These are phyloP conservation scores for Pheosia gnoma DNA, from an alignment of 2,888 invertebrate genomes.

Conservation along the genomic window DNA sequence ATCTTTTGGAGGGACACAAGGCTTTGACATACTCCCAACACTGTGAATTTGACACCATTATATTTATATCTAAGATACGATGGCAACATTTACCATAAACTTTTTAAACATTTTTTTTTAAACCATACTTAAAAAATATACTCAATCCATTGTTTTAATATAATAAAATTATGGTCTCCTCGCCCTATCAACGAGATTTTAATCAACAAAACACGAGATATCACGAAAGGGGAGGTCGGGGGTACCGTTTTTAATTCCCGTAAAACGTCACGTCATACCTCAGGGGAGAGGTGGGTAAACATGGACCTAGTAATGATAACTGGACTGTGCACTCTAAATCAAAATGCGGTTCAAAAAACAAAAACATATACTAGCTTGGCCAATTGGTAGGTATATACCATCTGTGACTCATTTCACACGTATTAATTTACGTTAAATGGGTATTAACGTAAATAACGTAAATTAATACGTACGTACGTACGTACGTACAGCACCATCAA, in stretches of 20 bases:
- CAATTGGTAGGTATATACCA: too few species aligned
- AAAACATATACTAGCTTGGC: background rate
- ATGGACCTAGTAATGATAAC: background rate
- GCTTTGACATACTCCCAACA: too few species aligned
- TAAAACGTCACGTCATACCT: constrained; percentile 71
- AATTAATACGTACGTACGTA: too few species aligned
- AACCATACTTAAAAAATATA: background rate
- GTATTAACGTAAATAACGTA: too few species aligned
- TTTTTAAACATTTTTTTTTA: too few species aligned
- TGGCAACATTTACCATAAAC: too few species aligned
- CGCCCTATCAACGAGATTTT: constrained; percentile 40
- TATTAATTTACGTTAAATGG: too few species aligned
- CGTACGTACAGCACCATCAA: too few species aligned
- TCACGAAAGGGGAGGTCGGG: constrained; percentile 49
- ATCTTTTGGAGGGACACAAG: too few species aligned
- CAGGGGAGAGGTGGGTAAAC: constrained; percentile 65
- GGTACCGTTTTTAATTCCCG: constrained; percentile 70
- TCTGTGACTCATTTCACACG: too few species aligned
- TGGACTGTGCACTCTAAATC: background rate
- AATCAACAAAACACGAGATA: constrained; percentile 49
- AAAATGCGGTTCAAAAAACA: background rate
- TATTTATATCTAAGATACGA: too few species aligned
- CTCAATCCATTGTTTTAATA: constrained; percentile 2
- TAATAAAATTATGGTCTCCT: constrained; percentile 19
- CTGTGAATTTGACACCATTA: too few species aligned